Evolutionary conservation across 2,797 vertebrate species (phyloP), one percentile per base, ranked within the genome.

Genomic region (Ctenochaetus hawaiiensis): DNA sequence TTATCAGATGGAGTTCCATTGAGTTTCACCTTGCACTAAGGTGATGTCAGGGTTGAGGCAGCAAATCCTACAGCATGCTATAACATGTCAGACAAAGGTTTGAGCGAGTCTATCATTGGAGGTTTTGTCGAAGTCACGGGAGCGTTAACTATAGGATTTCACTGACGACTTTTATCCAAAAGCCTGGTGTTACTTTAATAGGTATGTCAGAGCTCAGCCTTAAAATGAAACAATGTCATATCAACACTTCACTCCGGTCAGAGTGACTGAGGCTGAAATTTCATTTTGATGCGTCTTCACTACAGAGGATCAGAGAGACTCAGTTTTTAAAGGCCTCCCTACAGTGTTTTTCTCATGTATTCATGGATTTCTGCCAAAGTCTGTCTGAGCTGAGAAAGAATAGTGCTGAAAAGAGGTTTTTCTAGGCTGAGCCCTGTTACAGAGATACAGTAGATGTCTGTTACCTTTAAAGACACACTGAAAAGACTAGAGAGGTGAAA

Each of bases 1-100:
- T 91, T 91, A 87, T 93, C 90, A 88, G 84, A 85, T 81, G 41
- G 77, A 77, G 67, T 70, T 34, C 71, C 57, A 22, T 62, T 39
- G 68, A 64, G 78, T 72, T 84, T 77, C 67, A 59, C 61, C 67
- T 65, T 82, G 54, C 59, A 18, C 34, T 30, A 26, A 67, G 72
- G 56, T n/a, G 72, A 75, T 80, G 74, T 41, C 48, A 49, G 72
- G 52, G 39, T 45, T 53, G 2, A 69, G 22, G 67, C 58, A 67
- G 57, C 51, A 34, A 61, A 74, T 77, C 44, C 41, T 51, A 39
- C 66, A 60, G 30, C 30, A 26, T 34, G 51, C 70, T 61, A 16
- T 45, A 49, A 26, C 48, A 59, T 58, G 34, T 30, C 54, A 70
- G 64, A 67, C 20, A 53, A 30, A 44, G 45, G 56, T 62, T 57